Evolutionary conservation across 2,888 invertebrate genomes (phyloP), one percentile per base, ranked within the genome.

Genomic region (Aelia acuminata): DNA sequence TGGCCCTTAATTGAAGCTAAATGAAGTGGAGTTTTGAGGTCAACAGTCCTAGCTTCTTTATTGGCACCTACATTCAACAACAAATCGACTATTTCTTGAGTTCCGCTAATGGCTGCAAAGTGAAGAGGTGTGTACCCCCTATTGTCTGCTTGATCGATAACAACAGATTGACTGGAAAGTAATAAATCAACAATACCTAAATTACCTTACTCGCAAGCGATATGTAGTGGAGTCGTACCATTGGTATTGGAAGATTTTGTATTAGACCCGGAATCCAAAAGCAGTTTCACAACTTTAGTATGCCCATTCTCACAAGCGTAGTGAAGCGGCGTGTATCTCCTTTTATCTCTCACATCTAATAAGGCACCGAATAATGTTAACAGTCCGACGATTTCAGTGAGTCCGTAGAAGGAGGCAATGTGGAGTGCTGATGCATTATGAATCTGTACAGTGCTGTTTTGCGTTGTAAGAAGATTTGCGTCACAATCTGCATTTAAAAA

Each of bases 101-200:
- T 96, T 0, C 96, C 95, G 91, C 96, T 95, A 93, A 97, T 96
- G 75, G 96, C 96, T 10, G 98, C 98, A 98, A 98, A 98, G 93
- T 98, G 98, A 89, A 98, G 93, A 57, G 98, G 97, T 70, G 98
- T 98, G 35, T 70, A 70, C 4, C 63, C 63, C 3, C 20, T 18
- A 4, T 70, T 3, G 35, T 70, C 63, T 11, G 31, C 5, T 35
- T 26, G 31, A 35, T 31, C 35, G 3, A 70, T 5, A 13, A 7
- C 18, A 35, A 18, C 7, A 10, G 20, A 35, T 26, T 31, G 63
- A 70, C 35, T 35, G 18, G 35, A 35, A 31, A 70, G 63, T 5
- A 70, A 35, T 31, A 13, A 70, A 20, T 70, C 18, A 3, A 35
- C 31, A 10, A 70, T 35, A 1, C 18, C 5, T 18, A 70, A 7